Evolutionary conservation across 1,140 invertebrate genomes (phyloP), one percentile per base, ranked within the genome.

Genomic region (Cotesia vestalis): DNA sequence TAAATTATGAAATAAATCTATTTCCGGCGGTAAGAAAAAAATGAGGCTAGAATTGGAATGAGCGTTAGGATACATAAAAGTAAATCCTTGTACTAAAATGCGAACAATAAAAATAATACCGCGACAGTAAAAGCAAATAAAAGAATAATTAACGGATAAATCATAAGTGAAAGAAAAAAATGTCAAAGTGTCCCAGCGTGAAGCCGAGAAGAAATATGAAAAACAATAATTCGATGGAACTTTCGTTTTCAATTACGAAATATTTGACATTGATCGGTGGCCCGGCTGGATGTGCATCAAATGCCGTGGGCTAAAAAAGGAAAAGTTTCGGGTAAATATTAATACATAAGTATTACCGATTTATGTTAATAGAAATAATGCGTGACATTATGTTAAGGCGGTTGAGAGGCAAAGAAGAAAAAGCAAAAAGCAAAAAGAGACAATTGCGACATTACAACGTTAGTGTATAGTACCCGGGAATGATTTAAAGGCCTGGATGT

Each of bases 401-500:
- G 5, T 46, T 27, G 3, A 27, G 27, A 27, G 27, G 27, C 27
- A 27, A 46, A 9, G 40, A 17, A 17, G 40, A 9, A 46, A 59
- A 59, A 35, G 66, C 20, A 67, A 67, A 70, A 61, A n/a, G n/a
- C 27, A 69, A 66, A 61, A 57, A 67, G 38, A 71, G 60, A 57
- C 60, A 46, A 66, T 69, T 60, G 55, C 53, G 14, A 69, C 69
- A 75, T 36, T 12, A 8, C 17, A 20, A 55, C 46, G 69, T 40
- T 20, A 27, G 27, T 27, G 27, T 27, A 61, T 51, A 69, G 66
- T 12, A 12, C 69, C 60, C 75, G 66, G 73, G 75, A 79, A 75
- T 84, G 82, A 84, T 85, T 84, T 85, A 85, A 85, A 86, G 72
- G 80, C 84, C 81, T 83, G 80, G 80, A 78, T 79, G 76, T 80